Evolutionary conservation across 2,797 vertebrate species (phyloP), one percentile per base, ranked within the genome.

Genomic region (Vipera latastei): DNA sequence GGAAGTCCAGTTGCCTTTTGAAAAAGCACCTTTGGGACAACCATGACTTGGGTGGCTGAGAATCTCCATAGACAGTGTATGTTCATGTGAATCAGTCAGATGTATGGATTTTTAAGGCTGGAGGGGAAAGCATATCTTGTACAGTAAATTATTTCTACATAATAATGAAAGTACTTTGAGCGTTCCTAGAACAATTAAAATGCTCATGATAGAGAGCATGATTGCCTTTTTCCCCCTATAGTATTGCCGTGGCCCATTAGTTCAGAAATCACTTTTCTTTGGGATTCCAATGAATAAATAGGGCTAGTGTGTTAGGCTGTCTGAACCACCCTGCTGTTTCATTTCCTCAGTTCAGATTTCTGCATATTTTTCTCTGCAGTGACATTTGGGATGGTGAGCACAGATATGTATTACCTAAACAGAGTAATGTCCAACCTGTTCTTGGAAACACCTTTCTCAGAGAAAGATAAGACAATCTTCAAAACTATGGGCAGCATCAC

Each of bases 371-470:
- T 93, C 51, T 93, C 87, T 65, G 91, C 88, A 95, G 97, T 97
- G 96, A 92, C 93, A 0, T 95, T 96, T 57, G 95, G 97, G 4
- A 96, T 94, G 96, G 96, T 96, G 95, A 97, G 97, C 94, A 93
- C 95, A 1, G 96, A 97, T 48, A 96, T 95, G 96, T 97, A 97
- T 90, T 93, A 96, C 94, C 95, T 97, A 94, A 97, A 97, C 95
- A 95, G 93, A 63, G 96, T 96, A 91, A 97, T 95, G 94, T 88
- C 96, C 89, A 95, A 55, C 4, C 95, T 96, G 7, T 98, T 98
- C 95, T 91, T 97, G 96, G 95, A 97, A 89, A 95, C 96, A 2
- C 86, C 96, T 63, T 48, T 91, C 14, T 48, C 93, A 0, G 53
- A 87, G 28, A 92, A 89, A 0, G 14, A 57, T 60, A 55, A 55